phyloP scores from a whole-genome alignment of 2,113 vertebrate species.

The Chionis minor region DNA sequence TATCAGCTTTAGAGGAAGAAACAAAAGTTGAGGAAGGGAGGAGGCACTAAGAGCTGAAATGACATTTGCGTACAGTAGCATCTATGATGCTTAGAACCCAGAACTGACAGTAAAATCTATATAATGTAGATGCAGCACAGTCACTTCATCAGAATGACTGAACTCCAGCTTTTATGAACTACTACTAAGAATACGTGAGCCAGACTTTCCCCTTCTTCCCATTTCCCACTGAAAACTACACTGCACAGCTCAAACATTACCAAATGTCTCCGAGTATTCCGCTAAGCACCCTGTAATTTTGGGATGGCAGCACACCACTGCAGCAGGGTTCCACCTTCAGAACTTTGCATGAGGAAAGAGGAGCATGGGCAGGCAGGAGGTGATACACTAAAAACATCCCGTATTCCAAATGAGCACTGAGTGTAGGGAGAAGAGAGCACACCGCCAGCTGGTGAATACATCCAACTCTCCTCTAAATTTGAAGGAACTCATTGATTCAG shows the following conservation, averaged over 20 bases:
- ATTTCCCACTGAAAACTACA: not conserved
- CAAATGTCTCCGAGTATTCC: not conserved
- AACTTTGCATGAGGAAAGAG: not conserved
- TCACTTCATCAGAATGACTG: not conserved
- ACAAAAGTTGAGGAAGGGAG: not conserved
- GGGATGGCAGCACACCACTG: not conserved
- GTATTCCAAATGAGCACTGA: rapidly evolving
- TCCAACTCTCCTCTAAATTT: not conserved
- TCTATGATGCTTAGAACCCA: rapidly evolving
- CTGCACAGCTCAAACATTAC: not conserved
- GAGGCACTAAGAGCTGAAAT: not conserved
- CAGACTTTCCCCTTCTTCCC: not conserved
- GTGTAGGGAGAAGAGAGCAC: not conserved
- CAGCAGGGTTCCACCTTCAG: not conserved
- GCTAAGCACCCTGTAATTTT: not conserved
- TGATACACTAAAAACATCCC: not conserved
- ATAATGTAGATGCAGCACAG: not conserved
- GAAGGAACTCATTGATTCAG: not conserved
- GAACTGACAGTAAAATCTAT: not conserved
- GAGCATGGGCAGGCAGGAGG: not conserved
- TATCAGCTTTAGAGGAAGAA: not conserved
- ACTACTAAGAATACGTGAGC: rapidly evolving
- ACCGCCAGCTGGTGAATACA: not conserved
- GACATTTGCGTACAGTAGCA: not conserved
- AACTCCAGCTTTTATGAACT: not conserved